A percentile compares a stretch with the other conserved stretches of the same genome.
Conservation (phyloP, 1,140 invertebrate genomes). For the Drosophila neocordata region DNA sequence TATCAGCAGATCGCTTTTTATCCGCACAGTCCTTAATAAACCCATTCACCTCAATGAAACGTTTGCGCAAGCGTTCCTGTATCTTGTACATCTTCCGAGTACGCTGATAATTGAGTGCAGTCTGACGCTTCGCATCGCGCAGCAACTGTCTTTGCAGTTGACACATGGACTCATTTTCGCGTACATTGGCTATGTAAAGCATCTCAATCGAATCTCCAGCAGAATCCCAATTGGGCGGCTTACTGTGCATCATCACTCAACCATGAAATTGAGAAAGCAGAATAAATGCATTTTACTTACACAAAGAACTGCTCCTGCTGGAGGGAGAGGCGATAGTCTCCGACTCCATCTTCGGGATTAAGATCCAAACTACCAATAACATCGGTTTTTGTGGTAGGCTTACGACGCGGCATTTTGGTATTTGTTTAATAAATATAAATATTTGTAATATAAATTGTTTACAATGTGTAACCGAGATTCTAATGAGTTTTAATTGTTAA, state of each 20-base stretch:
- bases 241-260: constrained; percentile 25
- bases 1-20: constrained; percentile 61
- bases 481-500: no score
- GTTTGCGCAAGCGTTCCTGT: constrained; percentile 60
- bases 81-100: constrained; percentile 64
- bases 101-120: constrained; percentile 53
- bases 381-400: constrained; percentile 68
- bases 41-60: constrained; percentile 68
- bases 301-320: constrained; percentile 68
- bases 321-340: constrained; percentile 55
- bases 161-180: constrained; percentile 66
- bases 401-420: constrained; percentile 65
- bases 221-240: constrained; percentile 72
- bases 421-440: background rate
- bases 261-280: background rate
- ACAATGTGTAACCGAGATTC: no score
- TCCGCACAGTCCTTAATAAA: constrained; percentile 73
- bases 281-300: constrained; percentile 27
- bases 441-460: background rate
- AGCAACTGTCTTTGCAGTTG: constrained; percentile 57
- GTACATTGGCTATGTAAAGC: constrained; percentile 62
- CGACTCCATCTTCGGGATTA: constrained; percentile 58
- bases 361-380: constrained; percentile 69
- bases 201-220: constrained; percentile 67
- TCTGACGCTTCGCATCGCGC: constrained; percentile 50